These are phyloP conservation scores for Galaxea fascicularis DNA, from an alignment of 92 coral and sea anemone species.

Conservation along the genomic window DNA sequence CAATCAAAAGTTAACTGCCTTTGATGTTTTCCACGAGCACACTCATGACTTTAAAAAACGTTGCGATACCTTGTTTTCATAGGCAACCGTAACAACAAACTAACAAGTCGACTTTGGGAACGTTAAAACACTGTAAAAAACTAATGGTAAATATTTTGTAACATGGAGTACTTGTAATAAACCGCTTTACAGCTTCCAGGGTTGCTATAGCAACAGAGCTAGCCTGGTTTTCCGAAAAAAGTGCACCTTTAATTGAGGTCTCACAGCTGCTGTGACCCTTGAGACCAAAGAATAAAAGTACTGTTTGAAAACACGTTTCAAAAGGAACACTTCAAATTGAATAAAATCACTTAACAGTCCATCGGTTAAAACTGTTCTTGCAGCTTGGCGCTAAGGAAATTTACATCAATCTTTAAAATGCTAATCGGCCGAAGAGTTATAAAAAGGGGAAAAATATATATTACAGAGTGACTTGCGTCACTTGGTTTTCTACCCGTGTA, in stretches of 20 bases:
- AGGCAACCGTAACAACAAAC: not conserved
- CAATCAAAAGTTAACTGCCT: not conserved
- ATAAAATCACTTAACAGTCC: too few species aligned
- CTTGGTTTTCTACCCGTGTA: too few species aligned
- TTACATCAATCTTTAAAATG: too few species aligned
- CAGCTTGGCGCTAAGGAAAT: too few species aligned
- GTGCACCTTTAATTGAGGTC: not conserved
- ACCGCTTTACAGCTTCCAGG: not conserved
- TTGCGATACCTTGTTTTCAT: not conserved
- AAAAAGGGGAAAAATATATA: too few species aligned
- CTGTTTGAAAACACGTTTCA: not conserved
- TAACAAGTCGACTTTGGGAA: not conserved
- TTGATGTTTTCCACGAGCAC: not conserved
- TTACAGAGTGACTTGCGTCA: too few species aligned
- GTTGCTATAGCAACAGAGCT: constrained; percentile 2
- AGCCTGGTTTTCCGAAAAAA: not conserved
- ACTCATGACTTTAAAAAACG: not conserved
- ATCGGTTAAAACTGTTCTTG: not conserved
- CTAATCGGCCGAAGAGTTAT: too few species aligned
- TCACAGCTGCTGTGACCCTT: not conserved
- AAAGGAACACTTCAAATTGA: not conserved
- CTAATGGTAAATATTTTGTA: not conserved
- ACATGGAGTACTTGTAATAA: not conserved
- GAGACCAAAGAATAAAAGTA: not conserved
- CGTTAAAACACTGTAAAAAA: too few species aligned